Evolutionary conservation across 2,113 vertebrate genomes (phyloP), one percentile per base, ranked within the genome.

Genomic region (Xiphias gladius): DNA sequence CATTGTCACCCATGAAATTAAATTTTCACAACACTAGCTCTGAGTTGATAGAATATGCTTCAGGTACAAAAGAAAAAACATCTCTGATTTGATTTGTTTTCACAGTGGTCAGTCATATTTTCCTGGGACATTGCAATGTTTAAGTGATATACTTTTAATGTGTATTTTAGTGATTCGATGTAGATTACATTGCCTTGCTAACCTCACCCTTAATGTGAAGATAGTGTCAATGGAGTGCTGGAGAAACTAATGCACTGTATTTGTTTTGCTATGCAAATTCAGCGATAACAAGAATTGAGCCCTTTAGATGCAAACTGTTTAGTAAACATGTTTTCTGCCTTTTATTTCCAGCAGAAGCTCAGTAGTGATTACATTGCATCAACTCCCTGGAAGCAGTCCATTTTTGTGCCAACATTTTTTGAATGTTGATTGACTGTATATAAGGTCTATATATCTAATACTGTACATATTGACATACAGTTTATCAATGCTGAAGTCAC

Each of bases 1-100:
- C 85, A 90, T 83, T 66, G 57, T 82, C 86, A 87, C 65, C 82
- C 90, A 88, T 92, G 90, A 94, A 93, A 92, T 93, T 92, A 86
- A 24, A 90, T 92, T 92, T 88, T 91, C 90, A 92, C 83, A 72
- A 90, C 79, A 91, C 78, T 77, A 84, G 68, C 66, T 90, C 69
- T 43, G 87, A 79, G 64, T 73, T 90, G 62, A 90, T 83, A 64
- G 37, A 78, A 86, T 90, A 76, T 41, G 80, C 73, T 88, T 68
- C 61, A 85, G 80, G 83, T 80, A 82, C 37, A 80, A 81, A 87
- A 59, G 35, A 66, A 79, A 61, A 69, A n/a, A 61, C 30, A 12
- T 1, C 5, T 77, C 20, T 17, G 17, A 16, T 62, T 66, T 57
- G 8, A 67, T 68, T 83, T 74, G n/a, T 57, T 86, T 83, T 68